Evolutionary conservation across 2,797 vertebrate genomes (phyloP).

Genomic region (Aeoliscus strigatus): DNA sequence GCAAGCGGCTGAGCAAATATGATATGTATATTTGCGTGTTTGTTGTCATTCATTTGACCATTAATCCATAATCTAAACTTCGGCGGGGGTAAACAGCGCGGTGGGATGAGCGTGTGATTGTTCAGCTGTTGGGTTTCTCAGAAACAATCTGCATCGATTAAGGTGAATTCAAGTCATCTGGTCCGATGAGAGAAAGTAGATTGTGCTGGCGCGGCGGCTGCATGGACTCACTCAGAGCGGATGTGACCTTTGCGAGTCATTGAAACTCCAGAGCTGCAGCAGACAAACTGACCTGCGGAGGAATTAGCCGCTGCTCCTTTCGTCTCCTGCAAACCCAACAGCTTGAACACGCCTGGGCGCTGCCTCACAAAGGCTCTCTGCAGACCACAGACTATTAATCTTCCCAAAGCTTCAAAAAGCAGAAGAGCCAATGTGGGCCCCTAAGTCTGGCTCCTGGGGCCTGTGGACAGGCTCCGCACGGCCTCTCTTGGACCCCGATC

Average conservation of each 20-base stretch:
- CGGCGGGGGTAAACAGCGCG: conserved; percentile 50
- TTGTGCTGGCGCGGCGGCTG: no score
- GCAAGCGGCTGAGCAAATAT: conserved; percentile 67
- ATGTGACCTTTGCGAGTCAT: conserved; percentile 65
- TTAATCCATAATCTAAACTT: conserved; percentile 69
- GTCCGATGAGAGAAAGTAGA: not conserved
- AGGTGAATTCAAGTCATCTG: conserved; percentile 10
- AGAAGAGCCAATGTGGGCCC: conserved; percentile 56
- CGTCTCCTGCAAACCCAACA: conserved; percentile 68
- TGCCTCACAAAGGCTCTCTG: conserved; percentile 68
- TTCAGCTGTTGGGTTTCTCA: conserved; percentile 56
- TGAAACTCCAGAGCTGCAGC: conserved; percentile 62
- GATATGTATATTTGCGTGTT: conserved; percentile 66
- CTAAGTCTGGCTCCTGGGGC: conserved; percentile 56
- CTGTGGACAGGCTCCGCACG: conserved; percentile 54
- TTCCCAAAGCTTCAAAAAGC: conserved; percentile 72
- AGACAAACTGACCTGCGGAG: conserved; percentile 71
- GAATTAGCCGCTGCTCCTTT: conserved; percentile 74
- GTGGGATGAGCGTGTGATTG: conserved; percentile 54
- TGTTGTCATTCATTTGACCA: conserved; percentile 58
- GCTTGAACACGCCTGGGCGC: conserved; percentile 77
- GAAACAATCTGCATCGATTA: conserved; percentile 10
- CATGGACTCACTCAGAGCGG: conserved; percentile 21
- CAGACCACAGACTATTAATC: conserved; percentile 73
- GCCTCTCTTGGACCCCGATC: conserved; percentile 72